These are phyloP conservation scores for Amblyjoppa proteus DNA, from an alignment of 2,888 invertebrate species.

Conservation along the genomic window DNA sequence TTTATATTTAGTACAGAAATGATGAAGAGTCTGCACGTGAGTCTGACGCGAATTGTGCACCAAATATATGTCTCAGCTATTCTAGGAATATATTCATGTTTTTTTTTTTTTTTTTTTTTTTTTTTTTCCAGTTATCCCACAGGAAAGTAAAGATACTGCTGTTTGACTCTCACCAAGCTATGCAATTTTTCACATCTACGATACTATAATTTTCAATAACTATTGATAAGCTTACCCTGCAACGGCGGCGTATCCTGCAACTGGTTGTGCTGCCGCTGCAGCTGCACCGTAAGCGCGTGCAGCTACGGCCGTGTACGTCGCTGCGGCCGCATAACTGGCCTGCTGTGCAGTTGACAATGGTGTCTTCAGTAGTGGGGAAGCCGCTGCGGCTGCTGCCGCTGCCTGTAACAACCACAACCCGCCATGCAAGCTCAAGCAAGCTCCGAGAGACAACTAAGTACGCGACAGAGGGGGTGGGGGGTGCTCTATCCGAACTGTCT, in stretches of 20 bases:
- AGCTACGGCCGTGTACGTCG: constrained; percentile 94
- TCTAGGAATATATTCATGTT: no score
- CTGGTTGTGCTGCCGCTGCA: constrained; percentile 90
- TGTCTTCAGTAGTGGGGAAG: constrained; percentile 93
- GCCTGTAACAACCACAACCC: constrained; percentile 85
- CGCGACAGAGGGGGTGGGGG: constrained; percentile 68
- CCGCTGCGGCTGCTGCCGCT: constrained; percentile 90
- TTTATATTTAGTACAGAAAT: constrained; percentile 44
- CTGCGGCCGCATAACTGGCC: constrained; percentile 95
- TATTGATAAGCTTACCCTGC: constrained; percentile 87
- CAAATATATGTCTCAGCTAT: neutral
- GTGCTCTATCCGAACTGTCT: constrained; percentile 68
- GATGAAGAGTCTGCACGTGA: constrained; percentile 48
- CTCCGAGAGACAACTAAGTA: constrained; percentile 78
- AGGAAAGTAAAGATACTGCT: neutral
- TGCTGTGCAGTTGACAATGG: constrained; percentile 94
- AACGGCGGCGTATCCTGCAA: constrained; percentile 91
- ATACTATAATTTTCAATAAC: neutral
- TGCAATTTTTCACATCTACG: neutral
- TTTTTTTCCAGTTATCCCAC: neutral
- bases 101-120: neutral
- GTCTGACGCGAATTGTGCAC: constrained; percentile 18
- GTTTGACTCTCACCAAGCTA: neutral
- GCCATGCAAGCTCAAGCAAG: constrained; percentile 84
- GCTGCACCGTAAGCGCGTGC: constrained; percentile 93